These are phyloP conservation scores for Threskiornis aethiopicus DNA, from an alignment of 2,797 vertebrate species.

Conservation along the genomic window DNA sequence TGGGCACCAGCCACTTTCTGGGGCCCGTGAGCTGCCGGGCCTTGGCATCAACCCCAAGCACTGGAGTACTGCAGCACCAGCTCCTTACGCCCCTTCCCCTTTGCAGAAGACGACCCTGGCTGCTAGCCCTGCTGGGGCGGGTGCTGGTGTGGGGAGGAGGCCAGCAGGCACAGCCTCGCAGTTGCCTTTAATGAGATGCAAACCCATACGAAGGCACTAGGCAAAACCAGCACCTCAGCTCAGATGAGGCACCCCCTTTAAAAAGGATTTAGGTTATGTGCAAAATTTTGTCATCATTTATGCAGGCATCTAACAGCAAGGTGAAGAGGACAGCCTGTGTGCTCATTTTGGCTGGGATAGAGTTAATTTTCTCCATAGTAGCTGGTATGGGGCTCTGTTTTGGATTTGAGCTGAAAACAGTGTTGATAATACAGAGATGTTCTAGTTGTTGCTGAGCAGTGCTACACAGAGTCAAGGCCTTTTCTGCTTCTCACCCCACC, in stretches of 20 bases:
- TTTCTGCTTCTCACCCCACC: not conserved
- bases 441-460: not conserved
- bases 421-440: not conserved
- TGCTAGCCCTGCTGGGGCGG: fast-evolving
- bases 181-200: fast-evolving
- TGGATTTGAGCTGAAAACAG: not conserved
- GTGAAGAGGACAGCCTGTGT: not conserved
- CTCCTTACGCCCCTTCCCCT: not conserved
- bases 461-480: not conserved
- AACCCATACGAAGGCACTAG: fast-evolving
- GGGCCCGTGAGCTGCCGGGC: not conserved
- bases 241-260: not conserved
- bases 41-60: not conserved
- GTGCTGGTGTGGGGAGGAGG: not conserved
- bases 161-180: not conserved
- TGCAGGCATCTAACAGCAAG: not conserved
- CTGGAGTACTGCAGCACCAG: not conserved
- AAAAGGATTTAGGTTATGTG: not conserved
- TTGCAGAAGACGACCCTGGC: fast-evolving
- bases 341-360: not conserved
- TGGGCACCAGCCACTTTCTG: not conserved
- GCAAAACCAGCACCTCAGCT: not conserved
- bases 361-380: not conserved
- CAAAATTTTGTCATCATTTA: not conserved
- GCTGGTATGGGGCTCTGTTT: not conserved